Conservation (phyloP, 2,797 vertebrate species). For the Anableps anableps region DNA sequence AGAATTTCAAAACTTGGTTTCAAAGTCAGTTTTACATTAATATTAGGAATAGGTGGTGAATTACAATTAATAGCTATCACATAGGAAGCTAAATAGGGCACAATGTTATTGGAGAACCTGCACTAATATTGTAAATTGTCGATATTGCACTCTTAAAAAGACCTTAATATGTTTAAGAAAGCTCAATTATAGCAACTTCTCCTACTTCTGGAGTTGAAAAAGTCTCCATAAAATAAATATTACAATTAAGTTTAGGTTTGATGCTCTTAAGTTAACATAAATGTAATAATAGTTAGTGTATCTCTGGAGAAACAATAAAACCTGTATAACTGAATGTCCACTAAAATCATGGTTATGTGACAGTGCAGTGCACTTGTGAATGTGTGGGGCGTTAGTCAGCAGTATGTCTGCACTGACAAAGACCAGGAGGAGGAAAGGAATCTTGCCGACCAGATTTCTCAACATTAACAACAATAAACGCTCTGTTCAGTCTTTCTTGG, state of each 20-base stretch:
- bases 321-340: neutral
- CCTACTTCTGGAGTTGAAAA: neutral
- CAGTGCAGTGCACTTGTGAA: neutral
- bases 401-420: slow-evolving; percentile 51
- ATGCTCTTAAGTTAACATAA: neutral
- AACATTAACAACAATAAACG: slow-evolving; percentile 54
- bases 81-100: neutral
- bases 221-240: neutral
- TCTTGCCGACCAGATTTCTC: slow-evolving; percentile 46
- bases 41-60: neutral
- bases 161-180: neutral
- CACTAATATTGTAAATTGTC: neutral
- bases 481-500: slow-evolving; percentile 59
- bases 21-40: neutral
- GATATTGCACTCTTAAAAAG: neutral
- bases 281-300: neutral
- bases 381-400: slow-evolving; percentile 31
- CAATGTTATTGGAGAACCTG: neutral
- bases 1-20: neutral
- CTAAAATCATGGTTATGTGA: neutral
- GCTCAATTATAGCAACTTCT: neutral
- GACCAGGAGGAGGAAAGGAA: slow-evolving; percentile 67
- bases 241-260: neutral
- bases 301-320: neutral
- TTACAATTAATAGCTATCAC: neutral